phyloP scores from a whole-genome alignment of 2,797 vertebrate species.

The Oreochromis mossambicus region DNA sequence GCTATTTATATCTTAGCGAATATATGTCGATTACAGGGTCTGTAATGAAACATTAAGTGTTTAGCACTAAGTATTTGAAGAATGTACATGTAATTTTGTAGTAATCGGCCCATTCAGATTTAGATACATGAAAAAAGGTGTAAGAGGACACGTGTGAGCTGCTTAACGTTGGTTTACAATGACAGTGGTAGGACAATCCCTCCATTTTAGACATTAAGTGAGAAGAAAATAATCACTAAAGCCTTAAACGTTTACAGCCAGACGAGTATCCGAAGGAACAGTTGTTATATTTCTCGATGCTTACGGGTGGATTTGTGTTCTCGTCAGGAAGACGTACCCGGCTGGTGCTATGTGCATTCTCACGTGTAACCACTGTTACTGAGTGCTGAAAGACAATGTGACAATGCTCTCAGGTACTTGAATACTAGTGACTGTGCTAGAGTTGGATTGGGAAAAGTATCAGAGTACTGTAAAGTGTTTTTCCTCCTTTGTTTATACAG shows the following conservation, averaged over 20 bases:
- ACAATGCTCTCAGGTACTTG: slow-evolving; percentile 64
- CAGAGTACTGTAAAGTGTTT: slow-evolving; percentile 66
- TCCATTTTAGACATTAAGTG: slow-evolving; percentile 10
- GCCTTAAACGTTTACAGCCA: slow-evolving; percentile 54
- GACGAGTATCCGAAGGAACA: background rate
- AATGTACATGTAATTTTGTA: slow-evolving; percentile 6
- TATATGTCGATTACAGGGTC: slow-evolving; percentile 56
- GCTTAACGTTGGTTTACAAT: background rate
- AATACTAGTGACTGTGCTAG: slow-evolving; percentile 48
- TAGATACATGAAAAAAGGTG: background rate
- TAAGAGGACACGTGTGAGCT: background rate
- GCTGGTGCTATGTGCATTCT: background rate
- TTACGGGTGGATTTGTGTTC: background rate
- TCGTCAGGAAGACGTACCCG: background rate
- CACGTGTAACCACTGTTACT: background rate
- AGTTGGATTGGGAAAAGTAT: slow-evolving; percentile 36
- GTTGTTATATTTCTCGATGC: background rate
- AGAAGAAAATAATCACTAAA: slow-evolving; percentile 31
- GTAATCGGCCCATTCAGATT: background rate
- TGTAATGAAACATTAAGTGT: slow-evolving; percentile 29
- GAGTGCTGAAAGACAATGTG: background rate
- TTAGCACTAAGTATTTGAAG: slow-evolving; percentile 60
- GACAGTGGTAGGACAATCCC: background rate
- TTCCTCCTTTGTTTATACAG: background rate
- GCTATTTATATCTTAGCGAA: slow-evolving; percentile 69